Conservation (phyloP, 2,113 vertebrate genomes). For the Hippocampus abdominalis region DNA sequence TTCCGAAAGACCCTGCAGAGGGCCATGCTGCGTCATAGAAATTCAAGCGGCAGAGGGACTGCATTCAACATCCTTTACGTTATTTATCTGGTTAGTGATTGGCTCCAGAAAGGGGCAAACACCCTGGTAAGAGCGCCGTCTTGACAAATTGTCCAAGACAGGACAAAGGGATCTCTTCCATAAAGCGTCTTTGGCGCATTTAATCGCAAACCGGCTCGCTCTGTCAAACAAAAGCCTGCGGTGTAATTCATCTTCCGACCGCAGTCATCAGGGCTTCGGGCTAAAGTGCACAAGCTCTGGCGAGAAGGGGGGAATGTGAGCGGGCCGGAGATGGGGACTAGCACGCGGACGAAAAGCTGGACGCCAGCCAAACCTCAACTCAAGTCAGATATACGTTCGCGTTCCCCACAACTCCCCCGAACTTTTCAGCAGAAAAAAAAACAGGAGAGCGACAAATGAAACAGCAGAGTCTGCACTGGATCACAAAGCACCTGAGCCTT, state of each 20-base stretch:
- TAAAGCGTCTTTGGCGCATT: conserved; percentile 46
- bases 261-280: conserved; percentile 46
- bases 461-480: conserved; percentile 53
- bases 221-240: conserved; percentile 68
- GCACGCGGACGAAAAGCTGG: conserved; percentile 66
- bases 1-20: conserved; percentile 34
- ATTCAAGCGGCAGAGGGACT: conserved; percentile 27
- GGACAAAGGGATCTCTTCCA: conserved; percentile 47
- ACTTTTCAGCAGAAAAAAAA: conserved; percentile 31
- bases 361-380: conserved; percentile 60
- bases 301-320: conserved; percentile 49
- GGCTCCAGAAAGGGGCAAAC: conserved; percentile 50
- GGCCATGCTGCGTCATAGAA: conserved; percentile 26
- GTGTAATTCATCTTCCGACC: conserved; percentile 58
- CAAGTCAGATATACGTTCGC: conserved; percentile 54
- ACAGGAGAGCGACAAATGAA: conserved; percentile 42
- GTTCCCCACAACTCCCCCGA: conserved; percentile 32
- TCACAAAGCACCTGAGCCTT: conserved; percentile 56
- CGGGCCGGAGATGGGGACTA: conserved; percentile 58
- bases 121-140: conserved; percentile 34
- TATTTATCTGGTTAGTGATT: conserved; percentile 4
- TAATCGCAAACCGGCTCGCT: conserved; percentile 38
- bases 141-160: conserved; percentile 53
- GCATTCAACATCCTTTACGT: conserved; percentile 41
- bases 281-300: conserved; percentile 51